phyloP scores from a whole-genome alignment of 2,113 vertebrate genomes.

The Hylia prasina region DNA sequence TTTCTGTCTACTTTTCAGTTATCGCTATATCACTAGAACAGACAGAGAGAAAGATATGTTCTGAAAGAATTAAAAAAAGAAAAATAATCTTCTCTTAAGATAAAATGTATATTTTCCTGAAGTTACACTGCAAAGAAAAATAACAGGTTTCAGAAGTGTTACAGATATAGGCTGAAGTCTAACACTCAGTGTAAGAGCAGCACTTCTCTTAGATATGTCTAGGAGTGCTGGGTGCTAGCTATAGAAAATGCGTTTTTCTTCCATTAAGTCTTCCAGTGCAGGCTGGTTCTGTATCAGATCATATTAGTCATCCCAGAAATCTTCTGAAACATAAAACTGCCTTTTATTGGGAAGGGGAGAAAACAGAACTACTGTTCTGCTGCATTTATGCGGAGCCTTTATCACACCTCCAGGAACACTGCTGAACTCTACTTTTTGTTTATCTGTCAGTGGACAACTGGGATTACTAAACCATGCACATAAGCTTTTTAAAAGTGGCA shows the following conservation, averaged over 20 bases:
- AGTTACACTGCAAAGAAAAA: neutral
- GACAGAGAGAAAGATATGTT: neutral
- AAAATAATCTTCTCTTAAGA: neutral
- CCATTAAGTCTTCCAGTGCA: neutral
- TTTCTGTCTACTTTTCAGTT: neutral
- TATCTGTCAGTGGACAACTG: neutral
- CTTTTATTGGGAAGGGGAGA: neutral
- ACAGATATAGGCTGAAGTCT: neutral
- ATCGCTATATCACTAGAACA: neutral
- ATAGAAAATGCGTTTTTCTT: neutral
- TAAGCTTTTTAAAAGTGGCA: neutral
- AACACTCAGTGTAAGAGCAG: neutral
- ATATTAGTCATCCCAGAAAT: neutral
- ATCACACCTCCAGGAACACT: neutral
- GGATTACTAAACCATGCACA: neutral
- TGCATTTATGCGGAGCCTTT: neutral
- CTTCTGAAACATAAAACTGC: neutral
- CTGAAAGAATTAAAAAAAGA: neutral
- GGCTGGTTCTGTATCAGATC: neutral
- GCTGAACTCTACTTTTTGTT: neutral
- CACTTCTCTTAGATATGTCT: neutral
- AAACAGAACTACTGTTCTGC: neutral
- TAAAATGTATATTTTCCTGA: neutral
- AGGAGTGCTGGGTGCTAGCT: neutral
- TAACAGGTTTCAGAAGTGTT: neutral